Percentiles rank a stretch among this genome's conserved stretches.
Conservation (phyloP, 2,888 invertebrate species). For the Amiota mariae region DNA sequence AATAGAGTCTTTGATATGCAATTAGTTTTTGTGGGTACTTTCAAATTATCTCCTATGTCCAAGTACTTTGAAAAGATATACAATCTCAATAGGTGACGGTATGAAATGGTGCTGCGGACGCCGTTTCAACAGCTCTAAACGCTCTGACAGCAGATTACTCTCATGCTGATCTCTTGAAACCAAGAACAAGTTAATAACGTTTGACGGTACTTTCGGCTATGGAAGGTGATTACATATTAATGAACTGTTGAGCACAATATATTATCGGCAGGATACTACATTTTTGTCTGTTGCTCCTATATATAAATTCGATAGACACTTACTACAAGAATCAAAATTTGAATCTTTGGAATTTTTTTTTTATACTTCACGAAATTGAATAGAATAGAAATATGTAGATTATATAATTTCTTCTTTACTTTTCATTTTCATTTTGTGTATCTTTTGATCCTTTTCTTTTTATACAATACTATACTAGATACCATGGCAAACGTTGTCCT, state of each 20-base stretch:
- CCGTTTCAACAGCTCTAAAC: constrained; percentile 79
- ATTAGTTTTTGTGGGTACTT: constrained; percentile 82
- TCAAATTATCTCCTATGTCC: constrained; percentile 82
- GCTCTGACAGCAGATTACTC: constrained; percentile 76
- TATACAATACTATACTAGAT: too few relatives aligned
- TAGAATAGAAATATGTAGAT: too few relatives aligned
- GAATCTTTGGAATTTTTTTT: too few relatives aligned
- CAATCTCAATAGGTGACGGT: constrained; percentile 70
- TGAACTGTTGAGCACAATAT: constrained; percentile 76
- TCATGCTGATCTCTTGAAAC: constrained; percentile 64
- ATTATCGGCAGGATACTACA: too few relatives aligned
- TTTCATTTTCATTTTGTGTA: too few relatives aligned
- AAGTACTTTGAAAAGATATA: constrained; percentile 81
- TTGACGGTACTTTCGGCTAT: constrained; percentile 75
- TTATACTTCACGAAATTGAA: too few relatives aligned
- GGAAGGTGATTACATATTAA: constrained; percentile 76
- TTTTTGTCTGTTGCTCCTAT: too few relatives aligned
- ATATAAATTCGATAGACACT: too few relatives aligned
- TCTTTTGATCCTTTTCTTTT: too few relatives aligned
- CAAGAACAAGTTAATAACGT: constrained; percentile 73
- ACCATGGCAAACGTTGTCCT: too few relatives aligned
- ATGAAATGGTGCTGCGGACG: constrained; percentile 88
- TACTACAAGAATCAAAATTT: too few relatives aligned
- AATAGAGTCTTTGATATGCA: constrained; percentile 88
- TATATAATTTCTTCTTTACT: too few relatives aligned